Conservation (phyloP, 2,888 invertebrate genomes). For the Drosophila affinis region DNA sequence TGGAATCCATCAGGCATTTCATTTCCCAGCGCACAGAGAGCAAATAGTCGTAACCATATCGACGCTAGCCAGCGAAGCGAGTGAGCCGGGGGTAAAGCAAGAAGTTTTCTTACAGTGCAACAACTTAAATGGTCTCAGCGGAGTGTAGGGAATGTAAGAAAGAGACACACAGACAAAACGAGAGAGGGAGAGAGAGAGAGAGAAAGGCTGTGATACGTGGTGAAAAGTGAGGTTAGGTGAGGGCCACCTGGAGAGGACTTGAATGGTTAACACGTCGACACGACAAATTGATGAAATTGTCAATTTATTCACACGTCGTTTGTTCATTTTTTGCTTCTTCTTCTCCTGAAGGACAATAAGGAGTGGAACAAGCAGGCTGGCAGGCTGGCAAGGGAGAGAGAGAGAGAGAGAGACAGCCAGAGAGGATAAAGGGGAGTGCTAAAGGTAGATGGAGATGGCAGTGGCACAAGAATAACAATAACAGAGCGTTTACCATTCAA, state of each 20-base stretch:
- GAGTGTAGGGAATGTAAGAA: not conserved
- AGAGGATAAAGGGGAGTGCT: conserved; percentile 3
- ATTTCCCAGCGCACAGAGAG: not conserved
- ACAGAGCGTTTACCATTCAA: conserved; percentile 74
- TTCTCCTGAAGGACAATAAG: not conserved
- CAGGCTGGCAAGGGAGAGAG: conserved; percentile 9
- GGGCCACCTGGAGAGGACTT: conserved; percentile 14
- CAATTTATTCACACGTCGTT: conserved; percentile 72
- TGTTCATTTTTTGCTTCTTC: conserved; percentile 29
- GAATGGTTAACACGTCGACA: conserved; percentile 52
- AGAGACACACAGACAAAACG: not conserved
- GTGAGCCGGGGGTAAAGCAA: too few relatives aligned
- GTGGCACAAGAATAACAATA: conserved; percentile 63
- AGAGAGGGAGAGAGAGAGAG: not conserved
- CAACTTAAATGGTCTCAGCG: not conserved
- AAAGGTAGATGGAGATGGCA: too few relatives aligned
- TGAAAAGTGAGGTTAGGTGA: conserved; percentile 9
- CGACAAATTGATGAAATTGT: conserved; percentile 63
- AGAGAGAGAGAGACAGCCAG: conserved; percentile 22
- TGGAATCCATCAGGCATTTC: not conserved
- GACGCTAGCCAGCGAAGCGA: too few relatives aligned
- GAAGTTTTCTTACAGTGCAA: not conserved
- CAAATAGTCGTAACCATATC: not conserved
- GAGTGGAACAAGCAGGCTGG: conserved; percentile 18
- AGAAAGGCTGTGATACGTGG: not conserved